Percentiles rank a stretch among this genome's conserved stretches.
Evolutionary conservation across 2,797 vertebrate genomes (phyloP).

Genomic region (Decapterus maruadsi): DNA sequence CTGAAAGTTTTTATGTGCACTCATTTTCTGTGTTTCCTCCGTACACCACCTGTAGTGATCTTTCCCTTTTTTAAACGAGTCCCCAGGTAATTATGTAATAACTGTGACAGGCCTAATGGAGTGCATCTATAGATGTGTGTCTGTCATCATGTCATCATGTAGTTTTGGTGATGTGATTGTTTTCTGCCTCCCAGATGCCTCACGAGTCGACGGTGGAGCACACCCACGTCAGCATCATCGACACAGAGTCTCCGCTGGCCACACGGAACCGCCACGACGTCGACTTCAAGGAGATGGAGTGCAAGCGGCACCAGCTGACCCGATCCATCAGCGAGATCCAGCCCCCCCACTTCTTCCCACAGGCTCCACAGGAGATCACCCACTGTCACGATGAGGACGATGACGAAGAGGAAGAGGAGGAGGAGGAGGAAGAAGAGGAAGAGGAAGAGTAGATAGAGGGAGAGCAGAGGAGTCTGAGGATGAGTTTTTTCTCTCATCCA

Average conservation of each 20-base stretch:
- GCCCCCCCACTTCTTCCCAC: constrained; percentile 95
- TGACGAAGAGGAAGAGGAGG: constrained; percentile 93
- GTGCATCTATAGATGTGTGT: no score
- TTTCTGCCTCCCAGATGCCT: constrained; percentile 89
- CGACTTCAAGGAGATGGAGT: constrained; percentile 91
- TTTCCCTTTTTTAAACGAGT: no score
- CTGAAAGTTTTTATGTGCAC: no score
- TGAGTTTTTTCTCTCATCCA: not conserved
- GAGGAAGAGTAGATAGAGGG: constrained; percentile 7
- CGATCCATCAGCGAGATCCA: constrained; percentile 97
- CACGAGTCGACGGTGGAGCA: constrained; percentile 98
- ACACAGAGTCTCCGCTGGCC: constrained; percentile 94
- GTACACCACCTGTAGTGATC: no score
- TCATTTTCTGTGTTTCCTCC: no score
- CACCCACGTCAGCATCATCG: constrained; percentile 89
- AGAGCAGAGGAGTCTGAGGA: constrained; percentile 28
- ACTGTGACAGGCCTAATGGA: no score
- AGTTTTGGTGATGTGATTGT: not conserved
- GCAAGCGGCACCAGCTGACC: constrained; percentile 92
- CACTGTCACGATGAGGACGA: constrained; percentile 99
- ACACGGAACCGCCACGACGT: constrained; percentile 92
- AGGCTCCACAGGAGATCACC: constrained; percentile 96
- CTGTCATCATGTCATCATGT: no score
- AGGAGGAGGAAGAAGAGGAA: constrained; percentile 54
- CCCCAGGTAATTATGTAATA: no score